Conservation (phyloP, 2,888 invertebrate genomes). For the Willowsia nigromaculata region DNA sequence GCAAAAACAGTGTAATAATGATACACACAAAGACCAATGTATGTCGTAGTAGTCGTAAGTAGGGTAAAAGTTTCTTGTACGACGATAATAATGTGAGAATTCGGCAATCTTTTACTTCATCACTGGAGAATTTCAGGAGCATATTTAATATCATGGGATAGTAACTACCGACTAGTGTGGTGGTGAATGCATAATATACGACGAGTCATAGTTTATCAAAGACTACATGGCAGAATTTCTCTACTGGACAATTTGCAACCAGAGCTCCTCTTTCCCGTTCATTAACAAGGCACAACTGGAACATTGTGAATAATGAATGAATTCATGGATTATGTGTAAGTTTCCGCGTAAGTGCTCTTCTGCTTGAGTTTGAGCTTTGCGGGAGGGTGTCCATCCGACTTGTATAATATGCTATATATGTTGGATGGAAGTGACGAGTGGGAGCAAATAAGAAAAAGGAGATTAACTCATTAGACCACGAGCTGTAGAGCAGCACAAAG, state of each 20-base stretch:
- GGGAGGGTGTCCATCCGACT: not conserved
- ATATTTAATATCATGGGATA: not conserved
- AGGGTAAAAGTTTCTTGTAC: slow-evolving; percentile 17
- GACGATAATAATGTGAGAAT: slow-evolving; percentile 12
- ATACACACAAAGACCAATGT: not conserved
- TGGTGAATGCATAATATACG: slow-evolving; percentile 28
- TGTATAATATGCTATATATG: not conserved
- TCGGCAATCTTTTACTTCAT: slow-evolving; percentile 21
- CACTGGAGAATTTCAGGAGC: not conserved
- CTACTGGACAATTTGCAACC: not conserved
- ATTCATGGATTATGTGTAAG: slow-evolving; percentile 32
- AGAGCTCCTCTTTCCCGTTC: not conserved
- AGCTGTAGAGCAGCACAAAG: not conserved
- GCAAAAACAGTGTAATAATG: not conserved
- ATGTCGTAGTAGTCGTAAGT: not conserved
- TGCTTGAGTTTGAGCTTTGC: slow-evolving; percentile 15
- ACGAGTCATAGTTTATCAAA: not conserved
- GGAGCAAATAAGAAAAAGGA: slow-evolving; percentile 51
- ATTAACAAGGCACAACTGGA: not conserved
- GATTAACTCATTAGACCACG: slow-evolving; percentile 55
- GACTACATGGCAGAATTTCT: not conserved
- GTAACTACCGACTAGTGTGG: not conserved
- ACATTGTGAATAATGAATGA: slow-evolving; percentile 38
- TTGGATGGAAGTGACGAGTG: not conserved
- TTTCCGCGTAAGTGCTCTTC: slow-evolving; percentile 41